phyloP scores from a whole-genome alignment of 2,888 invertebrate genomes.

The Lepeophtheirus nordmannii region DNA sequence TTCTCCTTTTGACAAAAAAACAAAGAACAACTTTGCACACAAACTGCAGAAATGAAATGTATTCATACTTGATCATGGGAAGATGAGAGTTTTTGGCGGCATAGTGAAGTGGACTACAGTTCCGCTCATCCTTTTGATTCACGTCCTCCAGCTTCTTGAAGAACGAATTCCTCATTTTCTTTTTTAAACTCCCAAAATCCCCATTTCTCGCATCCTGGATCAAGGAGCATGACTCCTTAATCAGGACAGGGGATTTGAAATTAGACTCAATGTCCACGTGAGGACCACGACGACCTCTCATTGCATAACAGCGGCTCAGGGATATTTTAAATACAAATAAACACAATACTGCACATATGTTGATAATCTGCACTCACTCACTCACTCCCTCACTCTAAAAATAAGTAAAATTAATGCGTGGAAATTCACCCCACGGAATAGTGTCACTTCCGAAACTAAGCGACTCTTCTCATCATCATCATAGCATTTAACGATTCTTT shows the following conservation, averaged over 20 bases:
- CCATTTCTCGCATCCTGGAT: conserved; percentile 13
- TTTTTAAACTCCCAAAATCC: conserved; percentile 11
- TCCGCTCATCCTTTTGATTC: conserved; percentile 5
- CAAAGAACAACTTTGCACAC: too few species aligned
- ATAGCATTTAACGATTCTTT: too few species aligned
- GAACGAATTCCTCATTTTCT: conserved; percentile 15
- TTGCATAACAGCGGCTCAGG: not conserved
- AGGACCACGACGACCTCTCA: not conserved
- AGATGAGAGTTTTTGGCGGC: conserved; percentile 20
- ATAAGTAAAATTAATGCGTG: too few species aligned
- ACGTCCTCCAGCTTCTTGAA: conserved; percentile 16
- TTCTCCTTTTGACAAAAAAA: too few species aligned
- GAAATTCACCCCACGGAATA: too few species aligned
- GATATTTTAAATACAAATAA: too few species aligned
- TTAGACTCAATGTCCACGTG: not conserved
- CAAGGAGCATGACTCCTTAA: not conserved
- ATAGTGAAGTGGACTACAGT: conserved; percentile 19
- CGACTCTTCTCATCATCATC: too few species aligned
- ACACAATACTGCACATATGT: too few species aligned
- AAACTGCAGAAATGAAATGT: too few species aligned
- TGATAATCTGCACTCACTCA: too few species aligned
- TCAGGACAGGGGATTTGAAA: not conserved
- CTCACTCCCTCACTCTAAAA: too few species aligned
- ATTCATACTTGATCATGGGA: conserved; percentile 8
- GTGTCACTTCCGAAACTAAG: too few species aligned